Conservation (phyloP, 2,888 invertebrate species). For the Zonitis immaculata region DNA sequence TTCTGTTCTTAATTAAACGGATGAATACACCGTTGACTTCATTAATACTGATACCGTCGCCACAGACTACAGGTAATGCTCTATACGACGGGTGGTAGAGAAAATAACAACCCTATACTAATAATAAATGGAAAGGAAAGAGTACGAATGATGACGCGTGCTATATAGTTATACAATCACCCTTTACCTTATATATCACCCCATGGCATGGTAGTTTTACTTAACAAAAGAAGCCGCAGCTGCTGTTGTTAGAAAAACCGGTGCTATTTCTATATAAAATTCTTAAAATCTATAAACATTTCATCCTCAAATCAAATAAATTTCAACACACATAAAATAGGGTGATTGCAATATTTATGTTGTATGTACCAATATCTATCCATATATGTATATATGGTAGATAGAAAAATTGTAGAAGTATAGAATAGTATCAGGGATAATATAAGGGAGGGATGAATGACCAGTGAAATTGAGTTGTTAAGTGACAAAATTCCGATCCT, state of each 20-base stretch:
- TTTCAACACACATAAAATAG: background rate
- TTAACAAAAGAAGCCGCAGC: constrained; percentile 39
- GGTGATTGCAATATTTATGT: too few relatives aligned
- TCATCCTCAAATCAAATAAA: too few relatives aligned
- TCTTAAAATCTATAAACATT: too few relatives aligned
- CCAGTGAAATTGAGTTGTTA: constrained; percentile 31
- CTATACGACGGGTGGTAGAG: background rate
- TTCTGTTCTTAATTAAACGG: constrained; percentile 10
- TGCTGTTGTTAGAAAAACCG: constrained; percentile 30
- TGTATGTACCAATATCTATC: too few relatives aligned
- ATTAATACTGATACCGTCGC: constrained; percentile 6
- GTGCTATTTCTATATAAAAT: constrained; percentile 13
- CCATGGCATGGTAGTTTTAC: constrained; percentile 19
- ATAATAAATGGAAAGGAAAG: constrained; percentile 16
- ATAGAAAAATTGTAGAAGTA: background rate
- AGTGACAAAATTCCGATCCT: constrained; percentile 27
- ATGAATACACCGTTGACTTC: constrained; percentile 7
- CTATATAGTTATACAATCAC: constrained; percentile 28
- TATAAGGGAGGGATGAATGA: constrained; percentile 14
- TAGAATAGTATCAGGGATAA: too few relatives aligned
- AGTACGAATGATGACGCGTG: constrained; percentile 31
- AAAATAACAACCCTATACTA: too few relatives aligned
- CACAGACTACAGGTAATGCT: constrained; percentile 14
- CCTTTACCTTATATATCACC: constrained; percentile 41
- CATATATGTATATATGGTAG: too few relatives aligned